Percentiles rank a stretch among this genome's conserved stretches.
Evolutionary conservation across 2,797 vertebrate species (phyloP).

Genomic region (Podarcis siculus): DNA sequence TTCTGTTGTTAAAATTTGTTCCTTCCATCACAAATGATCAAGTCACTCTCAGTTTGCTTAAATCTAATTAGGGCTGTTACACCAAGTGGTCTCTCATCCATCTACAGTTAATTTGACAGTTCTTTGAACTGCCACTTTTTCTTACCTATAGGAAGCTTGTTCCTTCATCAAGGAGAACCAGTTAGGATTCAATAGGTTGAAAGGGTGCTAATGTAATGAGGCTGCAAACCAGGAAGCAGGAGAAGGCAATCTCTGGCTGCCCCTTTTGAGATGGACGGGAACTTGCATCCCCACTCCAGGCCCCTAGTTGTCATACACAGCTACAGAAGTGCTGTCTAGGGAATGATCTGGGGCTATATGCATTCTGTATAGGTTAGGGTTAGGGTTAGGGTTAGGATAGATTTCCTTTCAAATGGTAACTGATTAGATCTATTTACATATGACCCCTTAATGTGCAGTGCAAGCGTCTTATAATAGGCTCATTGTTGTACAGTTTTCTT

Average conservation of each 20-base stretch:
- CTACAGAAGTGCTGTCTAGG: neutral
- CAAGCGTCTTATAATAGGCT: neutral
- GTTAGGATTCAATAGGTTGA: neutral
- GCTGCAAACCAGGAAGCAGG: neutral
- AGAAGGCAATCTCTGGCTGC: neutral
- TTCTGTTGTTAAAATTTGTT: conserved; percentile 11
- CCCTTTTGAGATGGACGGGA: neutral
- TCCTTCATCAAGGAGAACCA: neutral
- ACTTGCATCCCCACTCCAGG: neutral
- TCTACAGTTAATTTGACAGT: neutral
- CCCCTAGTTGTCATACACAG: neutral
- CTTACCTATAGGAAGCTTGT: neutral
- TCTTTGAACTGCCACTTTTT: neutral
- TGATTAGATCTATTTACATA: neutral
- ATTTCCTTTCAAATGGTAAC: neutral
- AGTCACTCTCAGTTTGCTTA: neutral
- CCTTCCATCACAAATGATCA: conserved; percentile 19
- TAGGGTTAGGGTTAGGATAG: no score
- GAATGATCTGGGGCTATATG: neutral
- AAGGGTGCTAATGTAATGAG: neutral
- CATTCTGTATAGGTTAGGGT: neutral
- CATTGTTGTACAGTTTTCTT: neutral
- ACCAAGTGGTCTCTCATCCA: conserved; percentile 2
- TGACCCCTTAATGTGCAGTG: neutral
- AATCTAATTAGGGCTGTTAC: conserved; percentile 11